These are phyloP conservation scores for fruit fly (Drosophila melanogaster) DNA, from an alignment of 1,140 invertebrate species.

Conservation along the genomic window DNA sequence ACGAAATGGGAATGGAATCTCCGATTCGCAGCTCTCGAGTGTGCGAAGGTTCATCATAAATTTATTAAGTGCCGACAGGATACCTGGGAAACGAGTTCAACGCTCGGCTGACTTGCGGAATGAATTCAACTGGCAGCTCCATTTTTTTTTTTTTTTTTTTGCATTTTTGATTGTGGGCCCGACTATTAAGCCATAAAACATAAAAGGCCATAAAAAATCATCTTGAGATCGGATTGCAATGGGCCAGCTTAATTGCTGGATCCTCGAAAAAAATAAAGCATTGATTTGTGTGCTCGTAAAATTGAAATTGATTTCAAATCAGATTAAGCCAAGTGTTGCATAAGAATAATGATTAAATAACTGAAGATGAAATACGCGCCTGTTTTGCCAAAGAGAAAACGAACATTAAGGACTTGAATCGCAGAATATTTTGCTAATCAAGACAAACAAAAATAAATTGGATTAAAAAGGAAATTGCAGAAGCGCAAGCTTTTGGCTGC, in stretches of 20 bases:
- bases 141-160: not conserved
- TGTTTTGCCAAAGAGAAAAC: constrained; percentile 1
- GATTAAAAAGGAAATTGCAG: constrained; percentile 51
- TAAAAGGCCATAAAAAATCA: constrained; percentile 48
- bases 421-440: constrained; percentile 55
- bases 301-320: constrained; percentile 40
- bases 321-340: constrained; percentile 28
- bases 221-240: constrained; percentile 48
- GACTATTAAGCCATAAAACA: constrained; percentile 49
- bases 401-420: constrained; percentile 1
- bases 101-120: constrained; percentile 34
- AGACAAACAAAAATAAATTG: constrained; percentile 55
- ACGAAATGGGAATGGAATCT: constrained; percentile 20
- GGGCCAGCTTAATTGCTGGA: constrained; percentile 30
- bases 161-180: constrained; percentile 1
- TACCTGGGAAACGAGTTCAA: constrained; percentile 51
- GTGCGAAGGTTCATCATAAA: constrained; percentile 77
- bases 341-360: not conserved
- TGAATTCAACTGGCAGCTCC: constrained; percentile 16
- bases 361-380: not conserved
- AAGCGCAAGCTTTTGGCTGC: constrained; percentile 13
- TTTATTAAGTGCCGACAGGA: constrained; percentile 72
- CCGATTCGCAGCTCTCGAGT: constrained; percentile 27
- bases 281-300: constrained; percentile 49
- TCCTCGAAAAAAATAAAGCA: constrained; percentile 21